Conservation (phyloP, 2,113 vertebrate species). For the Sminthopsis crassicaudata region DNA sequence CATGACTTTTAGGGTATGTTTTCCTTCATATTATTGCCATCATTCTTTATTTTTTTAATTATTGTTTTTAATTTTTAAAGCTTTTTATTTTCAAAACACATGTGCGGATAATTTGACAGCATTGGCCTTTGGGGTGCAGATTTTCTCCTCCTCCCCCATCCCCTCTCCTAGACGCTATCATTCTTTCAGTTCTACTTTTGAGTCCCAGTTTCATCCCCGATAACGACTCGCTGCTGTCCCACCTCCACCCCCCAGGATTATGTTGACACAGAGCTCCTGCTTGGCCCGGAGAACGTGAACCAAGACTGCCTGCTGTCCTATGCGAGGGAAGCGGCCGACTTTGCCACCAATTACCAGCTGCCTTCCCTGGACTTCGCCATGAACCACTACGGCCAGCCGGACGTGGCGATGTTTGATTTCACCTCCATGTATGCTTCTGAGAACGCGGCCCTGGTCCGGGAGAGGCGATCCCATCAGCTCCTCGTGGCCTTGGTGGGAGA, state of each 20-base stretch:
- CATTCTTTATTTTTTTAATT: background rate
- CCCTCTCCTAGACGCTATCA: background rate
- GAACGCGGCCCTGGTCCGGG: constrained; percentile 93
- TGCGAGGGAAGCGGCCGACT: constrained; percentile 96
- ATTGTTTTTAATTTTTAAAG: too few relatives aligned
- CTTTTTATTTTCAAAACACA: too few relatives aligned
- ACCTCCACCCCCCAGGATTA: constrained; percentile 88
- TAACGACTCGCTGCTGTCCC: background rate
- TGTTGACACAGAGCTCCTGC: constrained; percentile 91
- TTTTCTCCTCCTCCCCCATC: too few relatives aligned
- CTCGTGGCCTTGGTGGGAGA: constrained; percentile 96
- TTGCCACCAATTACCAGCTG: constrained; percentile 96
- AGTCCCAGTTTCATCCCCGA: constrained; percentile 25
- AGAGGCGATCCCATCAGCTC: constrained; percentile 92
- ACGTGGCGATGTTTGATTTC: constrained; percentile 99
- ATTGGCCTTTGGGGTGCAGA: too few relatives aligned
- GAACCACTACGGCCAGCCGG: constrained; percentile 95
- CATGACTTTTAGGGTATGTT: background rate
- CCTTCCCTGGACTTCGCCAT: constrained; percentile 95
- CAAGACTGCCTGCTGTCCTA: constrained; percentile 95
- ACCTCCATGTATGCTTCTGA: constrained; percentile 98
- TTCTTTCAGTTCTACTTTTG: background rate
- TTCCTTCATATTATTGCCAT: background rate
- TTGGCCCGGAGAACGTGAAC: constrained; percentile 93
- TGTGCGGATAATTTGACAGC: too few relatives aligned